Percentiles rank a stretch among this genome's conserved stretches.
phyloP scores from a whole-genome alignment of 2,113 vertebrate species.

The Vanacampus margaritifer region DNA sequence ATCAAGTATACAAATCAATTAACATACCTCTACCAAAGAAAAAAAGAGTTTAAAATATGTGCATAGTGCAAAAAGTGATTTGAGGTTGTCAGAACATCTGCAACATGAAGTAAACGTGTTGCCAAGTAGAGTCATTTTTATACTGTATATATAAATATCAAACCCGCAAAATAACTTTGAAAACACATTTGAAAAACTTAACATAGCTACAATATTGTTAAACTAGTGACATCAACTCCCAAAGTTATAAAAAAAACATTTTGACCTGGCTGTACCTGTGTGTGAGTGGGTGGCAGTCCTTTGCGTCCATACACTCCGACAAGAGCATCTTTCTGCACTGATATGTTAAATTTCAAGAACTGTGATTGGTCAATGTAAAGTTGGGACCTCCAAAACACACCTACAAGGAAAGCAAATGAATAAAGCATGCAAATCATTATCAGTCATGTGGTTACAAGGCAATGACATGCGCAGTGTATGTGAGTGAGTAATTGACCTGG shows the following conservation, averaged over 20 bases:
- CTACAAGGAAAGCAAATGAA: slow-evolving; percentile 22
- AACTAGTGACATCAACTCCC: too few species aligned
- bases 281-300: slow-evolving; percentile 94
- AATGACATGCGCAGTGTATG: background rate
- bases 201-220: too few species aligned
- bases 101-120: too few species aligned
- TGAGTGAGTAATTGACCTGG: slow-evolving; percentile 65
- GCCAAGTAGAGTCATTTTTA: too few species aligned
- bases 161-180: too few species aligned
- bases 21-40: too few species aligned
- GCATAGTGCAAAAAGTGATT: too few species aligned
- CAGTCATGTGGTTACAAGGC: background rate
- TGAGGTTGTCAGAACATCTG: too few species aligned
- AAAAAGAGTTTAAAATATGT: too few species aligned
- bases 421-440: background rate
- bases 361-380: slow-evolving; percentile 96
- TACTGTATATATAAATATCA: too few species aligned
- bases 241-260: background rate
- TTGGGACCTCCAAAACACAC: slow-evolving; percentile 97
- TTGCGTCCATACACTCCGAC: slow-evolving; percentile 97
- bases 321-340: slow-evolving; percentile 91
- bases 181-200: too few species aligned
- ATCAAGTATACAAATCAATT: too few species aligned
- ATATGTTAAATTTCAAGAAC: slow-evolving; percentile 99
- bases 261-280: slow-evolving; percentile 78